A percentile compares a stretch with the other conserved stretches of the same genome.
Conservation (phyloP, 2,113 vertebrate species). For the Perca fluviatilis region DNA sequence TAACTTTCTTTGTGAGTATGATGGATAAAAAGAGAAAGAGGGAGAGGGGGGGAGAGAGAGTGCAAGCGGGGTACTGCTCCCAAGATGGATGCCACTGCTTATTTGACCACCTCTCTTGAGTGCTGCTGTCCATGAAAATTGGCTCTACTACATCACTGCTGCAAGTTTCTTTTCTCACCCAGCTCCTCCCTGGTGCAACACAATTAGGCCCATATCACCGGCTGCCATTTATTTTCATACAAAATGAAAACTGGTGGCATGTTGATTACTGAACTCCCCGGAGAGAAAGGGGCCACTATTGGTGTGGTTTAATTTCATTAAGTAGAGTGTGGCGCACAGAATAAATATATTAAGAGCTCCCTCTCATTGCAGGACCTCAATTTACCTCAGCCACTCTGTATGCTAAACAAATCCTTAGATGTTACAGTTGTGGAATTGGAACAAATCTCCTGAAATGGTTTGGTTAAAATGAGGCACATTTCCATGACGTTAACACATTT, state of each 20-base stretch:
- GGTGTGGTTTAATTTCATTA: conserved; percentile 98
- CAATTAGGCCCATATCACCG: conserved; percentile 94
- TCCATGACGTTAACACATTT: conserved; percentile 1
- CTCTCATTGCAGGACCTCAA: conserved; percentile 54
- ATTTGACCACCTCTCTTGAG: conserved; percentile 90
- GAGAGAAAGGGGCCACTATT: conserved; percentile 90
- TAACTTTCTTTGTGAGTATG: conserved; percentile 85
- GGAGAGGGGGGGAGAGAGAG: conserved; percentile 50
- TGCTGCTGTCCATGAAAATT: conserved; percentile 91
- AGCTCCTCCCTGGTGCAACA: conserved; percentile 86
- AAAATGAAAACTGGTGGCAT: conserved; percentile 92
- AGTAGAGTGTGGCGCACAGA: conserved; percentile 92
- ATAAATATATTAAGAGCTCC: conserved; percentile 92
- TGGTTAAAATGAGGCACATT: conserved; percentile 34
- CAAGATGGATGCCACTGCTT: conserved; percentile 89
- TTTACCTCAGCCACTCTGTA: conserved; percentile 88
- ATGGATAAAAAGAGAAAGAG: conserved; percentile 76
- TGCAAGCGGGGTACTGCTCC: conserved; percentile 71
- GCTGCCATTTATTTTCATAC: conserved; percentile 98
- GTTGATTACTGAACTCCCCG: conserved; percentile 90
- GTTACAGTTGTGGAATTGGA: conserved; percentile 69
- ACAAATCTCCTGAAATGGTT: conserved; percentile 36
- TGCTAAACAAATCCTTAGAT: conserved; percentile 93
- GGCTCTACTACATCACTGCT: conserved; percentile 92
- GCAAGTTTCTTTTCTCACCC: conserved; percentile 89